phyloP scores from a whole-genome alignment of 2,113 vertebrate species.

The Hylia prasina region DNA sequence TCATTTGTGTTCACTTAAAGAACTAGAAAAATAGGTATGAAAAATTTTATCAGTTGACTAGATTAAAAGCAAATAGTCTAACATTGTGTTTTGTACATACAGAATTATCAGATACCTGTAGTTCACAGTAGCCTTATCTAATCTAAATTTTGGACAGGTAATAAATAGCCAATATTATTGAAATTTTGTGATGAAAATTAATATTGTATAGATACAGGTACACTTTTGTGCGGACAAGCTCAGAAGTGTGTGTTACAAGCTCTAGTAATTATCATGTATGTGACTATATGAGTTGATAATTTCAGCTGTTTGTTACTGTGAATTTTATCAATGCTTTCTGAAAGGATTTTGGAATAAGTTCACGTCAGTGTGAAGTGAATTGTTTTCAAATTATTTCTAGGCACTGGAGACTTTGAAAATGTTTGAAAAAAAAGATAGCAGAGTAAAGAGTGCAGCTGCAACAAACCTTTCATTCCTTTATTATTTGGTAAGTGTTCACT shows the following conservation, averaged over 20 bases:
- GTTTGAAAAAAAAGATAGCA: constrained; percentile 95
- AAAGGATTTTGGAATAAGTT: not conserved
- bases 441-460: constrained; percentile 94
- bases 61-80: not conserved
- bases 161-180: not conserved
- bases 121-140: not conserved
- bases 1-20: not conserved
- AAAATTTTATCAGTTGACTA: not conserved
- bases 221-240: not conserved
- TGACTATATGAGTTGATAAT: not conserved
- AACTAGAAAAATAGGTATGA: not conserved
- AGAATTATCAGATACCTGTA: not conserved
- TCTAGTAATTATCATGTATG: not conserved
- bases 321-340: not conserved
- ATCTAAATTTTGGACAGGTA: not conserved
- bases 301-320: not conserved
- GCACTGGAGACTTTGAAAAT: constrained; percentile 92
- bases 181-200: not conserved
- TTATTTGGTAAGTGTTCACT: constrained; percentile 83
- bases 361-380: not conserved
- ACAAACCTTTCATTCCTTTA: constrained; percentile 95
- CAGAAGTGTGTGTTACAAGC: not conserved
- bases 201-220: not conserved
- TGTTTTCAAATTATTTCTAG: constrained; percentile 69
- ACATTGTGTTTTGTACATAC: not conserved